Evolutionary conservation across 2,888 invertebrate genomes (phyloP), one percentile per base, ranked within the genome.

Genomic region (Clusia tigrina): DNA sequence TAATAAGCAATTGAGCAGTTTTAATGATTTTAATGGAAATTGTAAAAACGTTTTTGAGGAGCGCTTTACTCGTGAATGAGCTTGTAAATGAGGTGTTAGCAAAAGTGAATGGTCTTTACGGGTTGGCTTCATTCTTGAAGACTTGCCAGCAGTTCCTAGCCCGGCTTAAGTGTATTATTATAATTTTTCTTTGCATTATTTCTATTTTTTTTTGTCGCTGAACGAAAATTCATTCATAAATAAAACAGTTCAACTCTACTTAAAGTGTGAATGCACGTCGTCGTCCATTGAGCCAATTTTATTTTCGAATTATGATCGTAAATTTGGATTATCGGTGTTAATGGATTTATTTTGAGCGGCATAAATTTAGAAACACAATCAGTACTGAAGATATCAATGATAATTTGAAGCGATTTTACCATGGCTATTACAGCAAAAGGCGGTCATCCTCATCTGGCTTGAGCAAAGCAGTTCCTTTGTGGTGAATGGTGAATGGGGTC

Each of bases 1-100:
- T 48, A 48, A 48, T 48, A 48, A 48, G 48, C 48, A 48, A 20
- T 48, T 48, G 48, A 2, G 18, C 20, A 48, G 3, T 20, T 48
- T 18, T 20, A 48, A 48, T 20, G 48, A 2, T 18, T 18, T 48
- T 20, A 48, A 48, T 48, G 48, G 48, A 20, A 48, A 48, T 12
- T 48, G 48, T 18, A 20, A 48, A 20, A 20, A 20, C 5, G 48
- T 2, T 3, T 6, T 18, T 20, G 18, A 42, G 2, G n/a, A 9
- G 5, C 6, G 5, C 18, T 48, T 3, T 20, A 9, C 22, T 48
- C 22, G 15, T 48, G 48, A 48, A 48, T 48, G 48, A 48, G 22
- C 6, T 42, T 42, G 42, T 42, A 42, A 42, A 42, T 15, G 42
- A 42, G 42, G 42, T 42, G 42, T 17, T 5, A 42, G 42, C 42